A percentile compares a stretch with the other conserved stretches of the same genome.
Evolutionary conservation across 1,140 invertebrate species (phyloP).

Genomic region (Drosophila chauvacae): DNA sequence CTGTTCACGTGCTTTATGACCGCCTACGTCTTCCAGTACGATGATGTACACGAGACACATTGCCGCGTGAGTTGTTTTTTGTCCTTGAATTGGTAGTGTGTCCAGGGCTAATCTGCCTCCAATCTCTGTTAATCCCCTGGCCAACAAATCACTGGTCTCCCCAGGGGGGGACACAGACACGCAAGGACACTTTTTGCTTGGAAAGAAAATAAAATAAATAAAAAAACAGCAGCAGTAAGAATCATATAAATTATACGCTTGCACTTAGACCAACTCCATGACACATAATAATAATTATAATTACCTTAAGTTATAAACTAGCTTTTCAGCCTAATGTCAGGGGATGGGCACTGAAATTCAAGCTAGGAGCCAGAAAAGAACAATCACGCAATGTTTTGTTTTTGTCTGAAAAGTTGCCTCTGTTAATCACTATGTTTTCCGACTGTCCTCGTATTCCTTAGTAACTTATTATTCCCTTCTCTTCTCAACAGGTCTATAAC

Average conservation of each 20-base stretch:
- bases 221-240: too few relatives aligned
- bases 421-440: neutral
- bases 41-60: constrained; percentile 96
- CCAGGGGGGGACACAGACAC: constrained; percentile 10
- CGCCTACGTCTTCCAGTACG: constrained; percentile 94
- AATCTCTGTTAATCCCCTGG: constrained; percentile 21
- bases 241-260: neutral
- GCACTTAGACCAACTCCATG: neutral
- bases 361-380: neutral
- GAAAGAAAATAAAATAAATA: too few relatives aligned
- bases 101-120: constrained; percentile 2
- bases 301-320: neutral
- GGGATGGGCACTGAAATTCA: neutral
- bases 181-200: constrained; percentile 15
- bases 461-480: constrained; percentile 15
- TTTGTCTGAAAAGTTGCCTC: neutral
- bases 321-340: neutral
- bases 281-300: neutral
- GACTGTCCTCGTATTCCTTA: neutral
- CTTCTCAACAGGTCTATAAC: constrained; percentile 91
- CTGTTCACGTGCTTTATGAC: constrained; percentile 94
- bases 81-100: neutral
- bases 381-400: neutral
- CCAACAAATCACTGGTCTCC: constrained; percentile 26
- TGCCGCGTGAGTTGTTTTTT: constrained; percentile 89